These are phyloP conservation scores for Operophtera brumata DNA, from an alignment of 2,888 invertebrate genomes.

Conservation along the genomic window DNA sequence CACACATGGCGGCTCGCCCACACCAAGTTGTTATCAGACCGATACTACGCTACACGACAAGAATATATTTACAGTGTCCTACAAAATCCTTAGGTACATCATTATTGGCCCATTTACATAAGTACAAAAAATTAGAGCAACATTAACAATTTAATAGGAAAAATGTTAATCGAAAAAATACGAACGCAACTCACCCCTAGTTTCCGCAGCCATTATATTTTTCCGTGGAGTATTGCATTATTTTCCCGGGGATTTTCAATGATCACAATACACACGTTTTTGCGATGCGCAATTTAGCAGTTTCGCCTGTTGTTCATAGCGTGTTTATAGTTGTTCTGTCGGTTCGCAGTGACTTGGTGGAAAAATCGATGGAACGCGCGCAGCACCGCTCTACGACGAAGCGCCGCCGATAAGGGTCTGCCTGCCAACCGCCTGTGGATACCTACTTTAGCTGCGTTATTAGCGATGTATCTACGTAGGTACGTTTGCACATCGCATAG, in stretches of 20 bases:
- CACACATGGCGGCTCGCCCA: conserved; percentile 71
- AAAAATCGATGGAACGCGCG: conserved; percentile 76
- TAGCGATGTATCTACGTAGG: conserved; percentile 35
- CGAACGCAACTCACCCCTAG: conserved; percentile 62
- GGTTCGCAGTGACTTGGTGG: conserved; percentile 67
- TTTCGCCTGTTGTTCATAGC: conserved; percentile 47
- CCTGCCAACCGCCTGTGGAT: conserved; percentile 11
- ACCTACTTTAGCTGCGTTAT: conserved; percentile 31
- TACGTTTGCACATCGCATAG: conserved; percentile 2
- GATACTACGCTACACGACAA: conserved; percentile 37
- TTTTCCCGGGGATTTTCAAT: conserved; percentile 50
- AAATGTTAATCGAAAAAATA: conserved; percentile 15
- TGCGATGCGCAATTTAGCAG: conserved; percentile 42
- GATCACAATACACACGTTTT: conserved; percentile 53
- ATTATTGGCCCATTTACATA: conserved; percentile 40
- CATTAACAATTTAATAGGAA: conserved; percentile 10
- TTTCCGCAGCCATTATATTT: conserved; percentile 69
- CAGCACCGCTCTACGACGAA: conserved; percentile 40
- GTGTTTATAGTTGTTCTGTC: conserved; percentile 69
- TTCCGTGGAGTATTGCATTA: conserved; percentile 58
- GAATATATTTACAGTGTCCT: conserved; percentile 43
- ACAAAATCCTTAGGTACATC: conserved; percentile 36
- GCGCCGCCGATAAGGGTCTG: conserved; percentile 10
- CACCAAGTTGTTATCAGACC: conserved; percentile 61
- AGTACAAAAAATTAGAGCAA: conserved; percentile 22